A percentile compares a stretch with the other conserved stretches of the same genome.
Conservation (phyloP, 2,797 vertebrate genomes). For the Balearica regulorum region DNA sequence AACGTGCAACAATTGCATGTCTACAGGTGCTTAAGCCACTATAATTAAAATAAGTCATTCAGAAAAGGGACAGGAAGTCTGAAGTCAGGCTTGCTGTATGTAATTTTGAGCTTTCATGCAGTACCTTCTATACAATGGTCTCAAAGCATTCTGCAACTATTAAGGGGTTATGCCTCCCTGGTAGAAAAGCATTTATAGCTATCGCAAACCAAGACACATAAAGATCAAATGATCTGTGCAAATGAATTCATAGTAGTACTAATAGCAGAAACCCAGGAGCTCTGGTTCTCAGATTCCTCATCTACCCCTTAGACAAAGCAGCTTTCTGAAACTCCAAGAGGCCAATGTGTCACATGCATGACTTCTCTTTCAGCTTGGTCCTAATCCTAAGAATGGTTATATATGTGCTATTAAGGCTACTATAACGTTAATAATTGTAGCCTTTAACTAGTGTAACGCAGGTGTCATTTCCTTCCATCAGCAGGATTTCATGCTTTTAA, state of each 20-base stretch:
- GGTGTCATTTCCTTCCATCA: neutral
- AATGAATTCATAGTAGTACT: neutral
- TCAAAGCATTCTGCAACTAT: neutral
- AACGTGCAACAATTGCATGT: neutral
- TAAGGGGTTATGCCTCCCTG: neutral
- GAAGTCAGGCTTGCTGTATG: neutral
- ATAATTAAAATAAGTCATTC: slow-evolving; percentile 13
- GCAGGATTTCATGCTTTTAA: neutral
- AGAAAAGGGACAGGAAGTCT: neutral
- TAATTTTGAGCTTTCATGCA: neutral
- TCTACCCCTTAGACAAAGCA: neutral
- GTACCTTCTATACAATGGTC: neutral
- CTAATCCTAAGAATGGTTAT: neutral
- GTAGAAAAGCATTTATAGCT: neutral
- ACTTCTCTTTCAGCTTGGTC: neutral
- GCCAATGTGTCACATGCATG: neutral
- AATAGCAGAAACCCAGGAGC: neutral
- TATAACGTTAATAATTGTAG: neutral
- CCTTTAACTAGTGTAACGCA: neutral
- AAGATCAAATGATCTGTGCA: neutral
- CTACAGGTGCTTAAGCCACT: neutral
- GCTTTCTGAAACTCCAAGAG: neutral
- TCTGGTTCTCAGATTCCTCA: neutral
- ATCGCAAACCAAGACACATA: neutral
- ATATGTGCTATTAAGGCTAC: neutral